Conservation (phyloP, 2,888 invertebrate species). For the Zaprionus obscuricornis region DNA sequence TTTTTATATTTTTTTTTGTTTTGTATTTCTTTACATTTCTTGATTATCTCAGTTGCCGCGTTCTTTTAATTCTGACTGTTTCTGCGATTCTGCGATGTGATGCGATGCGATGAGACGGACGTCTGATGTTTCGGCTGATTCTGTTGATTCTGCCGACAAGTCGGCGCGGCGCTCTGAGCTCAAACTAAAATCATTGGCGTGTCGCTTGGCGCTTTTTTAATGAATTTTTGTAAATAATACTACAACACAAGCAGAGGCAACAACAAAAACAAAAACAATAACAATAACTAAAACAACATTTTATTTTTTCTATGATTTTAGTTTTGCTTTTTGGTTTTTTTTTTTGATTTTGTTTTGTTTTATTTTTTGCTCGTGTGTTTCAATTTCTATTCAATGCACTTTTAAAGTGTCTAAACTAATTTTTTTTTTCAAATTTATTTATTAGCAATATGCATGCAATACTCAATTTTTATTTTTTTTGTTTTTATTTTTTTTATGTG, state of each 20-base stretch:
- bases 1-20: too few species aligned
- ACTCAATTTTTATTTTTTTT: too few species aligned
- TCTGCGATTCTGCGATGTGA: background rate
- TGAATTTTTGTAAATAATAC: constrained; percentile 48
- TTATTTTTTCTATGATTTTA: constrained; percentile 20
- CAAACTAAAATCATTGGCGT: constrained; percentile 73
- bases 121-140: too few species aligned
- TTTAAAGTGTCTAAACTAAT: constrained; percentile 56
- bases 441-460: constrained; percentile 66
- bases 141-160: constrained; percentile 60
- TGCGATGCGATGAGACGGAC: constrained; percentile 28
- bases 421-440: constrained; percentile 63
- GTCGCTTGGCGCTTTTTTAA: constrained; percentile 70
- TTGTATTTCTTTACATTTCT: background rate
- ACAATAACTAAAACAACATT: background rate
- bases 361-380: constrained; percentile 20
- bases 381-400: constrained; percentile 55
- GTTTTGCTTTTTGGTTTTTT: constrained; percentile 21
- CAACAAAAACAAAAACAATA: constrained; percentile 4
- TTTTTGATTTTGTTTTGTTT: constrained; percentile 21
- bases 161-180: constrained; percentile 63
- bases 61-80: too few species aligned
- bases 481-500: constrained; percentile 23
- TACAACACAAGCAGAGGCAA: constrained; percentile 16
- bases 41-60: background rate